A percentile compares a stretch with the other conserved stretches of the same genome.
Conservation (phyloP, 2,113 vertebrate species). For the Seriola dumerili region DNA sequence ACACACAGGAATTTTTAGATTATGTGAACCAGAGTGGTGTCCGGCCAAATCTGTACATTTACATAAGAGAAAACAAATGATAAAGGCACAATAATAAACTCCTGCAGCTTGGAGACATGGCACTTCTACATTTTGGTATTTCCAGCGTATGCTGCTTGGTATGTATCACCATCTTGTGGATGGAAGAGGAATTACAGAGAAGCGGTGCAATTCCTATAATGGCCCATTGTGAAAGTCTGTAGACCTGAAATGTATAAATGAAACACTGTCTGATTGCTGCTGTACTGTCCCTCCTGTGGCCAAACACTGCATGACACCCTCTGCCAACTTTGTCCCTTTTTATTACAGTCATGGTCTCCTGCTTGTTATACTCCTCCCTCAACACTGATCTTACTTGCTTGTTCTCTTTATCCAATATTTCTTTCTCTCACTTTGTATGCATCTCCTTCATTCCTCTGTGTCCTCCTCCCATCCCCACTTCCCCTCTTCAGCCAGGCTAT, state of each 20-base stretch:
- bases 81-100: constrained; percentile 20
- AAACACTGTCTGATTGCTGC: neutral
- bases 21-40: constrained; percentile 13
- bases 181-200: neutral
- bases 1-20: constrained; percentile 43
- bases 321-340: constrained; percentile 76
- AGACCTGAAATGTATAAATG: neutral
- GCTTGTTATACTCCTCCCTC: constrained; percentile 81
- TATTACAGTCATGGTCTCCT: constrained; percentile 61
- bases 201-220: neutral
- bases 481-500: constrained; percentile 96
- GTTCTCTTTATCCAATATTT: constrained; percentile 83
- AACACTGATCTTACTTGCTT: constrained; percentile 88
- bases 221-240: neutral
- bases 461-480: constrained; percentile 80
- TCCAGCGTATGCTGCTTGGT: neutral
- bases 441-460: constrained; percentile 75
- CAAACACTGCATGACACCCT: constrained; percentile 78
- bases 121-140: neutral
- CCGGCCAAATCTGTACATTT: constrained; percentile 35
- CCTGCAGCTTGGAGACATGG: neutral
- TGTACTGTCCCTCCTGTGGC: constrained; percentile 70
- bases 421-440: constrained; percentile 71
- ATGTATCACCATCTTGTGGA: constrained; percentile 72
- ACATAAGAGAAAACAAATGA: constrained; percentile 38